phyloP scores from a whole-genome alignment of 1,140 invertebrate genomes.

The Reticulitermes speratus region DNA sequence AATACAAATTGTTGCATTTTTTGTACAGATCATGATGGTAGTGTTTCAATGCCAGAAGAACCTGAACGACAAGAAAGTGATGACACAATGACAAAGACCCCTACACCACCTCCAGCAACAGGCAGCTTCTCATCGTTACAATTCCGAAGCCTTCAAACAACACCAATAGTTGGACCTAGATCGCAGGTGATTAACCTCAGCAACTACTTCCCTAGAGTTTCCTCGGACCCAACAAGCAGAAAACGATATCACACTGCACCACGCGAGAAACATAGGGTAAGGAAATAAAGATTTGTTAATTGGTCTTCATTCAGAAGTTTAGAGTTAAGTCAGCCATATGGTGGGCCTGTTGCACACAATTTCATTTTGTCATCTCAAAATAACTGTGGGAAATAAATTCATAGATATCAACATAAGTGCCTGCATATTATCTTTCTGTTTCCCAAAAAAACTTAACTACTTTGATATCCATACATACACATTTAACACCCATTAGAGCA shows the following conservation, averaged over 20 bases:
- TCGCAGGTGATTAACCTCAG: conserved; percentile 28
- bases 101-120: conserved; percentile 1
- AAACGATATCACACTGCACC: conserved; percentile 62
- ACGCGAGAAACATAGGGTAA: conserved; percentile 38
- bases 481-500: too few species aligned
- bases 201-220: conserved; percentile 38
- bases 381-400: too few species aligned
- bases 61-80: not conserved
- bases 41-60: conserved; percentile 3
- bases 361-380: too few species aligned
- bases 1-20: not conserved
- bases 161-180: conserved; percentile 37
- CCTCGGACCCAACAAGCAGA: conserved; percentile 45
- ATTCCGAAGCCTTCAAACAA: conserved; percentile 43
- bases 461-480: too few species aligned
- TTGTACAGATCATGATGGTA: not conserved
- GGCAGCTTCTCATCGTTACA: conserved; percentile 22
- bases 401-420: too few species aligned
- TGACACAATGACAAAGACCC: conserved; percentile 4
- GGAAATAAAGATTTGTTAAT: not conserved
- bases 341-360: too few species aligned
- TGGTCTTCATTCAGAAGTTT: too few species aligned
- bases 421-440: too few species aligned
- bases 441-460: too few species aligned
- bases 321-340: too few species aligned